A percentile compares a stretch with the other conserved stretches of the same genome.
These are phyloP conservation scores for Gymnogyps californianus DNA, from an alignment of 2,113 vertebrate species.

Conservation along the genomic window DNA sequence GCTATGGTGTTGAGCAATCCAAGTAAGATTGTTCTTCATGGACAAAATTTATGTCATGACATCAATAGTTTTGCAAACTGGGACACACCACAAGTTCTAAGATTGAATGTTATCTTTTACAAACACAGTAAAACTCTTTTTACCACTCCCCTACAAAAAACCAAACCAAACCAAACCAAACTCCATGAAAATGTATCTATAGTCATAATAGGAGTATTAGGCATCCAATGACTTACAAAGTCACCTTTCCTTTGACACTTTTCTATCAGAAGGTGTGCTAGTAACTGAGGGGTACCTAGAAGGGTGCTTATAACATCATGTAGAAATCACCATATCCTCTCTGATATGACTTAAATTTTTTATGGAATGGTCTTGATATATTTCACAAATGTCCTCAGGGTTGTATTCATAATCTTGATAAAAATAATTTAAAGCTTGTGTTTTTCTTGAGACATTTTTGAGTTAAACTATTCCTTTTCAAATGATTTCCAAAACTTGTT, in stretches of 20 bases:
- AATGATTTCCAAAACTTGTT: background rate
- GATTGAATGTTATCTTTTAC: background rate
- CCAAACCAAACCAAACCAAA: background rate
- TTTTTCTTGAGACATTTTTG: background rate
- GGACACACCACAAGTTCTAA: background rate
- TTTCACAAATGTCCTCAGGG: background rate
- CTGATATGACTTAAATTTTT: background rate
- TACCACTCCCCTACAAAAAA: background rate
- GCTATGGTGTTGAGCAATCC: background rate
- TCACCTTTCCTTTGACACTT: background rate
- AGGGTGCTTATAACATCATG: background rate
- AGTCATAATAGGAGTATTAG: background rate
- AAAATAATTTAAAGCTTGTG: background rate
- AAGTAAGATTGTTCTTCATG: background rate
- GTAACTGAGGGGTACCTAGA: background rate
- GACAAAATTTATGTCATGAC: background rate
- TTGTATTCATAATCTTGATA: background rate
- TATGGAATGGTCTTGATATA: background rate
- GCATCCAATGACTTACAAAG: background rate
- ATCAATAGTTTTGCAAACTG: background rate
- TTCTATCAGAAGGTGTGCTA: background rate
- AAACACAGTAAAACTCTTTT: background rate
- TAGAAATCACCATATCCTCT: background rate
- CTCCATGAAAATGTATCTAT: background rate
- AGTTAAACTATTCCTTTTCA: background rate